phyloP scores from a whole-genome alignment of 2,888 invertebrate species.

The Bellardia bayeri region DNA sequence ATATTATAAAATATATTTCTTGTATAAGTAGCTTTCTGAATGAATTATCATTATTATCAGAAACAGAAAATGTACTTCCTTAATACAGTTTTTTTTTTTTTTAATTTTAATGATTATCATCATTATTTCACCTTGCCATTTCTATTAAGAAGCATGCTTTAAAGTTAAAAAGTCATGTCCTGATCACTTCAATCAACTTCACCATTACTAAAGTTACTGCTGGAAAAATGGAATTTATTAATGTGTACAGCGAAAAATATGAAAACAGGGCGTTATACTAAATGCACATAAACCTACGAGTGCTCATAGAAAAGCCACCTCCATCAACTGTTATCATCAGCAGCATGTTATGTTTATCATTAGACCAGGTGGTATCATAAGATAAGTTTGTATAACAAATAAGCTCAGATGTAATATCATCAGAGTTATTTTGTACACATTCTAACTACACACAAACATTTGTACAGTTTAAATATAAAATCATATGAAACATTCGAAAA shows the following conservation, averaged over 20 bases:
- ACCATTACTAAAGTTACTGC: constrained; percentile 21
- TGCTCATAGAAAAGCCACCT: neutral
- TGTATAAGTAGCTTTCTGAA: too few relatives aligned
- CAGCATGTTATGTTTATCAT: constrained; percentile 45
- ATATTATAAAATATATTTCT: too few relatives aligned
- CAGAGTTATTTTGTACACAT: neutral
- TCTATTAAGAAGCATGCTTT: constrained; percentile 7
- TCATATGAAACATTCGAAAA: constrained; percentile 43
- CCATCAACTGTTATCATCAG: constrained; percentile 28
- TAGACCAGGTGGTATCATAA: constrained; percentile 59
- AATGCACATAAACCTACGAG: neutral
- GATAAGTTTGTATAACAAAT: constrained; percentile 60
- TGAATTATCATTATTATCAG: too few relatives aligned
- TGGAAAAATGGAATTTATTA: constrained; percentile 40
- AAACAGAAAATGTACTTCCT: too few relatives aligned
- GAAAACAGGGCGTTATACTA: neutral
- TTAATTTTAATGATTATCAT: neutral
- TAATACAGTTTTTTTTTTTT: too few relatives aligned
- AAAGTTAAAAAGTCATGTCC: constrained; percentile 41
- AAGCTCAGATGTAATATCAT: constrained; percentile 44
- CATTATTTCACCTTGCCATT: neutral
- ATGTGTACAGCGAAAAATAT: neutral
- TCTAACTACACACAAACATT: neutral
- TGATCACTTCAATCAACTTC: constrained; percentile 63
- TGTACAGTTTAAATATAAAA: constrained; percentile 1